Percentiles rank a stretch among this genome's conserved stretches.
Evolutionary conservation across 2,888 invertebrate genomes (phyloP).

Genomic region (Fragum fragum): DNA sequence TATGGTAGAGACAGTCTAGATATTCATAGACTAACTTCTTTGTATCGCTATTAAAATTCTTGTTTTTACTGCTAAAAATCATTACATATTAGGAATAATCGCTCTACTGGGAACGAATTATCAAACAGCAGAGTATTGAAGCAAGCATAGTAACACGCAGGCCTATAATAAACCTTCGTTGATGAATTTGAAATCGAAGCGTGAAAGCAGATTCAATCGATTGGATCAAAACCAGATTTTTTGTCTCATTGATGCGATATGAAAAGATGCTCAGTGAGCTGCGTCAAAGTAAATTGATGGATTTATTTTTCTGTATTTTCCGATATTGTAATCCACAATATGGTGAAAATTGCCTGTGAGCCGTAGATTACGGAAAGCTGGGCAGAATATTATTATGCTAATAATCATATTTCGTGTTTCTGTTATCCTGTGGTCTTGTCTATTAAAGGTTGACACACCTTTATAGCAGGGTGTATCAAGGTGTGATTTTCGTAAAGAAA

Average conservation of each 20-base stretch:
- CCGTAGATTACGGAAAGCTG: slow-evolving; percentile 14
- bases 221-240: slow-evolving; percentile 31
- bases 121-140: slow-evolving; percentile 19
- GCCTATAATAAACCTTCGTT: slow-evolving; percentile 10
- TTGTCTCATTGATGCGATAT: slow-evolving; percentile 31
- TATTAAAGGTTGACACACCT: background rate
- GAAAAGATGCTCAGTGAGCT: slow-evolving; percentile 35
- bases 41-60: background rate
- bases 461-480: background rate
- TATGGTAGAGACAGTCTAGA: no score
- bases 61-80: slow-evolving; percentile 4
- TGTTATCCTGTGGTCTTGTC: background rate
- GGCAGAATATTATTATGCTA: slow-evolving; percentile 30
- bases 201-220: slow-evolving; percentile 32
- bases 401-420: slow-evolving; percentile 5
- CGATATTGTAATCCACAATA: slow-evolving; percentile 21
- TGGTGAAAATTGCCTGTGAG: slow-evolving; percentile 12
- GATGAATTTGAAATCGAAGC: slow-evolving; percentile 31
- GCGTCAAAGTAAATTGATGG: slow-evolving; percentile 42
- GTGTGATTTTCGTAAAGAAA: background rate
- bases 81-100: slow-evolving; percentile 27
- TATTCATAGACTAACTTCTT: no score
- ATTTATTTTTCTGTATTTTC: slow-evolving; percentile 39
- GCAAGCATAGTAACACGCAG: slow-evolving; percentile 15
- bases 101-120: slow-evolving; percentile 9